Conservation (phyloP, 2,113 vertebrate species). For the Malurus melanocephalus region DNA sequence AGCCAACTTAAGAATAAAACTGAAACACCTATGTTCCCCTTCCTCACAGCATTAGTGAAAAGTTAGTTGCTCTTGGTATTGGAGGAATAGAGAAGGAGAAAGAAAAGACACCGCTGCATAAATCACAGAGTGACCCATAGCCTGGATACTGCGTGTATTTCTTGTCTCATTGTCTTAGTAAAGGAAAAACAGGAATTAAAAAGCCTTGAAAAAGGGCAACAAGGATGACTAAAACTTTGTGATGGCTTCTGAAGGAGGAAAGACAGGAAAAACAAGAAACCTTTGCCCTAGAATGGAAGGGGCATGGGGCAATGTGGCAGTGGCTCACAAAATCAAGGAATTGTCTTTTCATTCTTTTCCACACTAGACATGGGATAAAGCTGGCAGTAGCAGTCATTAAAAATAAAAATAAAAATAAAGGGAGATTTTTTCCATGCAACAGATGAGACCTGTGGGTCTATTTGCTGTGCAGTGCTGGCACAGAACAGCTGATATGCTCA, state of each 20-base stretch:
- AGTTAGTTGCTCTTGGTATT: neutral
- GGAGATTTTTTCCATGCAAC: neutral
- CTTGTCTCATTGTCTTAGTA: neutral
- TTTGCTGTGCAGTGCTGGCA: neutral
- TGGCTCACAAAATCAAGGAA: neutral
- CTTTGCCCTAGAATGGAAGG: neutral
- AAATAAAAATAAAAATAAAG: neutral
- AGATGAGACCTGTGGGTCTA: neutral
- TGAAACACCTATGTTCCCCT: neutral
- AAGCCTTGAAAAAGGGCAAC: neutral
- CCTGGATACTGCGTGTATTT: neutral
- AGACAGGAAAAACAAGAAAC: neutral
- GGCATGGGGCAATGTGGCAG: neutral
- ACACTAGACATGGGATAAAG: neutral
- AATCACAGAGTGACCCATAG: neutral
- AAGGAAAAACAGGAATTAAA: neutral
- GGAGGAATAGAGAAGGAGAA: neutral
- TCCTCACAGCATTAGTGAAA: neutral
- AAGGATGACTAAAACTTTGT: neutral
- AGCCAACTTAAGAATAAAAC: neutral
- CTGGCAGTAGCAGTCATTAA: neutral
- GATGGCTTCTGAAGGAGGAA: neutral
- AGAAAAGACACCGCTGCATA: neutral
- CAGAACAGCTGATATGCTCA: neutral
- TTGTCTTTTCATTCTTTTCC: neutral